These are phyloP conservation scores for Alexandromys fortis DNA, from an alignment of 2,113 vertebrate species.

Conservation along the genomic window DNA sequence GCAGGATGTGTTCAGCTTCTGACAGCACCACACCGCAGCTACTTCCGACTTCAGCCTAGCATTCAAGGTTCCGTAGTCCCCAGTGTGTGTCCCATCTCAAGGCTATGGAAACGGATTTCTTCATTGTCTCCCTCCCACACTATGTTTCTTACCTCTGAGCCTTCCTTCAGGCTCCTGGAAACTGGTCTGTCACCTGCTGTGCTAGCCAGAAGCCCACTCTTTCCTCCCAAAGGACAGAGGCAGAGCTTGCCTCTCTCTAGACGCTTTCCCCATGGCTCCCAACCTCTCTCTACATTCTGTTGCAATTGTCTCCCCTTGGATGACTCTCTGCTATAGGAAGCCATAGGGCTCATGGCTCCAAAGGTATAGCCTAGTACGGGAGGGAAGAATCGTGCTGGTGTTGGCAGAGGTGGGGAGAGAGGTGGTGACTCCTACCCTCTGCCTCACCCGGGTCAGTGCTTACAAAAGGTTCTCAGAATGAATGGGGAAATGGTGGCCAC, in stretches of 20 bases:
- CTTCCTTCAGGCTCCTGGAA: background rate
- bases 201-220: background rate
- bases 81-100: no score
- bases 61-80: background rate
- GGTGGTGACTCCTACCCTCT: background rate
- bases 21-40: background rate
- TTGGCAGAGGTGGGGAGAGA: background rate
- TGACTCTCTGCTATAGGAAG: background rate
- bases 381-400: background rate
- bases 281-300: background rate
- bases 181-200: background rate
- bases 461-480: background rate
- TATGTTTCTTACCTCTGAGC: background rate
- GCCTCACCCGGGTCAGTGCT: background rate
- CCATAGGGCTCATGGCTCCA: background rate
- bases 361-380: background rate
- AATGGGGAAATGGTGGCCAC: background rate
- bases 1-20: background rate
- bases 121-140: fast-evolving
- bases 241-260: background rate
- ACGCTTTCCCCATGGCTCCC: background rate
- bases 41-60: background rate
- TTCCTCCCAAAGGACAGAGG: background rate
- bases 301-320: background rate
- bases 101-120: background rate